Evolutionary conservation across 2,888 invertebrate genomes (phyloP).

Genomic region (Glaucopsyche alexis): DNA sequence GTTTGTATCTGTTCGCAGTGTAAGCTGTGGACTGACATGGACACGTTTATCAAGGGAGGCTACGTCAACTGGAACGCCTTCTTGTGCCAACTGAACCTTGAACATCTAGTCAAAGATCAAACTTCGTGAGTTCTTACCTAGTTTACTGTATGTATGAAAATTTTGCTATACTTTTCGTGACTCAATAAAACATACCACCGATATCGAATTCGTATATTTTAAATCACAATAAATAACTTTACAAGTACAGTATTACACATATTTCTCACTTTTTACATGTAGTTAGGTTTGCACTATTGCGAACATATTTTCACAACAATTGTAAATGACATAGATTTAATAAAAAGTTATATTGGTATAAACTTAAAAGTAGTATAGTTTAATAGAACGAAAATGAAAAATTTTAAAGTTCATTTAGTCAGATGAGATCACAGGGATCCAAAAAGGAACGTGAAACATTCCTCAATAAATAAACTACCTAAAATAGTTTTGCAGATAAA

Average conservation of each 20-base stretch:
- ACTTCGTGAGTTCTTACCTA: constrained; percentile 39
- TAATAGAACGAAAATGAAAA: neutral
- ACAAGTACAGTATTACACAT: constrained; percentile 29
- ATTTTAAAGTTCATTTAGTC: neutral
- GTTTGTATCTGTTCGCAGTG: constrained; percentile 49
- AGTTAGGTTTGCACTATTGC: constrained; percentile 64
- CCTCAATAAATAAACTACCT: neutral
- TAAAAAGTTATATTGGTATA: neutral
- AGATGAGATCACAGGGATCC: constrained; percentile 15
- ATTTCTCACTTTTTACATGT: constrained; percentile 46
- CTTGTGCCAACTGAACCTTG: constrained; percentile 69
- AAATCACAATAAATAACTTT: constrained; percentile 63
- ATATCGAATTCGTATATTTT: constrained; percentile 50
- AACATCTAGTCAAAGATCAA: constrained; percentile 68
- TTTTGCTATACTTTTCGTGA: constrained; percentile 16
- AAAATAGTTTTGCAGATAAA: constrained; percentile 5
- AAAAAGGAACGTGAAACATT: neutral
- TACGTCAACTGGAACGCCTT: constrained; percentile 74
- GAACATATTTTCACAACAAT: constrained; percentile 71
- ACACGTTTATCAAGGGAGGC: constrained; percentile 57
- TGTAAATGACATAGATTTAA: constrained; percentile 39
- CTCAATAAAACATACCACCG: constrained; percentile 35
- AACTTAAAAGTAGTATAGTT: neutral
- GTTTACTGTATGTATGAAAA: neutral
- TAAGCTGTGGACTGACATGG: constrained; percentile 62